Base-by-base conservation (phyloP, 2,888 invertebrate genomes). In the Galerucella pusilla region DNA sequence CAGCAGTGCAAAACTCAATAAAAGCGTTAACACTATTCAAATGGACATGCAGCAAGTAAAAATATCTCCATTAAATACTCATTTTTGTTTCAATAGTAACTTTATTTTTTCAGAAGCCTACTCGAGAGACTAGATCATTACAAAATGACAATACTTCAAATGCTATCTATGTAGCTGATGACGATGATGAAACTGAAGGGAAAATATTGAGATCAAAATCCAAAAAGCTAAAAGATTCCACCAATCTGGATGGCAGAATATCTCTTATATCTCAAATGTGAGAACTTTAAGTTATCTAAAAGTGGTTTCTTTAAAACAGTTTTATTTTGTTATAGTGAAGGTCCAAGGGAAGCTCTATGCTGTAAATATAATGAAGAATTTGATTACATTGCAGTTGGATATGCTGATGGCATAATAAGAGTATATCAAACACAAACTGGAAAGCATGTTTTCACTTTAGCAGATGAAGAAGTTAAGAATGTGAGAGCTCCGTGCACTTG, bases 311-410 rank as follows among this genome's bases (percentile, higher is more conserved):
- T 42, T 6, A 42, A 6, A 42, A 42, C 35, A 42, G 35, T 70
- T 61, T 64, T 57, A 46, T 65, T 42, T 45, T 42, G 1, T 67
- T 77, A 68, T 73, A 84, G 84, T 20, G 80, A 82, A 14, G 74
- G 77, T 2, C 66, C 75, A 10, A 81, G 80, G 70, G 83, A 83
- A 57, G 82, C 78, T 7, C 70, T 83, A 12, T 83, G 83, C 66
- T 80, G 80, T 73, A 82, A 83, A 74, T 92, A 92, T 83, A 92
- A 91, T 57, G 92, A 92, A 85, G 90, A 90, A 78, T 88, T 86
- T 65, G 90, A 90, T 75, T 89, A 89, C 68, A 86, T 93, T 77
- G 92, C 91, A 20, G 90, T 89, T 49, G 93, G 93, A 57, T 90
- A 91, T 78, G 86, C 90, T 2, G 91, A 92, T 83, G 93, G 93